A percentile compares a stretch with the other conserved stretches of the same genome.
Conservation (phyloP, 2,113 vertebrate genomes). For the Scartelaos histophorus region DNA sequence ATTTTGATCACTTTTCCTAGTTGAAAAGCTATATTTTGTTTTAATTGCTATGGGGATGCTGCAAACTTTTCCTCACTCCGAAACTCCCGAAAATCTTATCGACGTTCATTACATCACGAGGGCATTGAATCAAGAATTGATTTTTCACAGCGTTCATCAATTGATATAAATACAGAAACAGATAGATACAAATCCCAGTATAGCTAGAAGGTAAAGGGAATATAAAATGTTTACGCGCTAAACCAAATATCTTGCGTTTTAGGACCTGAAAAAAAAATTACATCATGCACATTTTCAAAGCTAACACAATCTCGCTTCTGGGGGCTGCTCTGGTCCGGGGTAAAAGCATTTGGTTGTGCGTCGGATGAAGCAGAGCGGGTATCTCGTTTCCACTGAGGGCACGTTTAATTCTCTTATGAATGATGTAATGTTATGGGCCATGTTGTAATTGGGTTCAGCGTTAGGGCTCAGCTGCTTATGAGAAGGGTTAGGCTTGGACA, state of each 20-base stretch:
- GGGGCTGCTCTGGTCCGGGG: slow-evolving; percentile 44
- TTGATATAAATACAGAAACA: too few relatives aligned
- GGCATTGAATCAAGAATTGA: not conserved
- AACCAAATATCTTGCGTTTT: not conserved
- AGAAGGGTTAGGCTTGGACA: slow-evolving; percentile 30
- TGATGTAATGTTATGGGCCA: slow-evolving; percentile 65
- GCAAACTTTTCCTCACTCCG: not conserved
- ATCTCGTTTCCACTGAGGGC: slow-evolving; percentile 38
- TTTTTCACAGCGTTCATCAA: not conserved
- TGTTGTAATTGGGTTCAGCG: slow-evolving; percentile 67
- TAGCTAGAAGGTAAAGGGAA: not conserved
- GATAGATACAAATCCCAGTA: not conserved
- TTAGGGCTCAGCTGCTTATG: slow-evolving; percentile 32
- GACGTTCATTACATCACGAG: not conserved
- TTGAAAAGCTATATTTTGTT: too few relatives aligned
- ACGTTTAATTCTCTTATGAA: slow-evolving; percentile 58
- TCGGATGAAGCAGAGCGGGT: slow-evolving; percentile 32
- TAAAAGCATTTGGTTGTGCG: slow-evolving; percentile 28
- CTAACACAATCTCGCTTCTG: slow-evolving; percentile 38
- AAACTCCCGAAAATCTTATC: not conserved
- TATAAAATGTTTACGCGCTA: not conserved
- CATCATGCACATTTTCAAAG: not conserved
- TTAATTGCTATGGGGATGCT: too few relatives aligned
- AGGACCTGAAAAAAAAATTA: not conserved
- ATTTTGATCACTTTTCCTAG: too few relatives aligned